phyloP scores from a whole-genome alignment of 2,113 vertebrate species.

The Chaenogobius annularis region DNA sequence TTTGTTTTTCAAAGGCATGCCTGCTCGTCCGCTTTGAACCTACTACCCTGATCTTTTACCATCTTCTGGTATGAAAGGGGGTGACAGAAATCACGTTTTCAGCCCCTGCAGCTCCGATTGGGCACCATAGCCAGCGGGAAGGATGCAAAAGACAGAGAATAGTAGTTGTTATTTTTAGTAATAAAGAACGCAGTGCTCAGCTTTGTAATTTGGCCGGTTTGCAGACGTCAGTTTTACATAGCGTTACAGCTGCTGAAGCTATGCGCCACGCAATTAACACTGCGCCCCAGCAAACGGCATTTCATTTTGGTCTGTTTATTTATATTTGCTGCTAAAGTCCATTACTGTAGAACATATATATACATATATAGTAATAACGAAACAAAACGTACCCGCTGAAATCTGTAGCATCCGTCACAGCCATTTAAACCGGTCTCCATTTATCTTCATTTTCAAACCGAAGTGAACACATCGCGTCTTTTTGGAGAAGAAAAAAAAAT shows the following conservation, averaged over 20 bases:
- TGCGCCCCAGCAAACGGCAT: not conserved
- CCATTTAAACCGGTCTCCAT: constrained; percentile 18
- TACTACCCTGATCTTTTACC: too few species aligned
- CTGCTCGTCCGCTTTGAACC: too few species aligned
- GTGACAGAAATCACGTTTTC: constrained; percentile 18
- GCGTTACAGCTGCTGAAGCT: constrained; percentile 13
- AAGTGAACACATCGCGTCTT: constrained; percentile 43
- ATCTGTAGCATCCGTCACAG: constrained; percentile 31
- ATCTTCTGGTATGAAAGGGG: constrained; percentile 27
- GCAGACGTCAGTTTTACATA: not conserved
- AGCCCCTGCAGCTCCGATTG: constrained; percentile 36
- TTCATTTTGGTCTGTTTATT: not conserved
- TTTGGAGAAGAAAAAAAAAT: not conserved
- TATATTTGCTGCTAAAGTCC: not conserved
- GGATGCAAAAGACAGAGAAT: constrained; percentile 42
- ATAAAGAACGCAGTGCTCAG: constrained; percentile 3
- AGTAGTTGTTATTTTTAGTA: not conserved
- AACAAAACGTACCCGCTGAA: constrained; percentile 25
- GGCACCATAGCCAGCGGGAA: constrained; percentile 36
- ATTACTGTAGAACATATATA: constrained; percentile 1
- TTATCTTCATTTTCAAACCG: constrained; percentile 31
- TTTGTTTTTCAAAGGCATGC: too few species aligned
- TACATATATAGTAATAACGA: constrained; percentile 6
- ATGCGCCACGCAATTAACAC: constrained; percentile 55
- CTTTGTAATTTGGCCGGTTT: not conserved